phyloP scores from a whole-genome alignment of 1,140 invertebrate genomes.

The Drosophila kanapiae region DNA sequence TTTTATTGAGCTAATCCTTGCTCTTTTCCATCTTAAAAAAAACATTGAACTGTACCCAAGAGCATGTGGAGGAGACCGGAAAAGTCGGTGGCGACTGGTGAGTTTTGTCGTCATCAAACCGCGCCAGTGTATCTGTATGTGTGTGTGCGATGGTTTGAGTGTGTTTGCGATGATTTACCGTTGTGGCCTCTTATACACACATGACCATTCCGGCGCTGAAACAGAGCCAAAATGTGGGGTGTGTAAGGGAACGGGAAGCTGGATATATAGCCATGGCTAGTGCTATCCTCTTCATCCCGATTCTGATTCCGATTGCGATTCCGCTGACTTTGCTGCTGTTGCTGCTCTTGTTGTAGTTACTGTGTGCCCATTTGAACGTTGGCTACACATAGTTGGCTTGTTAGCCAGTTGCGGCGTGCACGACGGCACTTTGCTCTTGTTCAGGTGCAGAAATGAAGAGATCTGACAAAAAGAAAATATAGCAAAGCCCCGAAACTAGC shows the following conservation, averaged over 20 bases:
- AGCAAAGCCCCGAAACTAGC: background rate
- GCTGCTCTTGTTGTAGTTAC: conserved; percentile 37
- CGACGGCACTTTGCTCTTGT: conserved; percentile 68
- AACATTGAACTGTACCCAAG: conserved; percentile 47
- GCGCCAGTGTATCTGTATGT: conserved; percentile 15
- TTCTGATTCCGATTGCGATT: conserved; percentile 55
- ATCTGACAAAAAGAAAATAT: conserved; percentile 4
- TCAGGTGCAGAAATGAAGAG: conserved; percentile 39
- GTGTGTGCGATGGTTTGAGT: conserved; percentile 24
- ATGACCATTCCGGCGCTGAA: conserved; percentile 33
- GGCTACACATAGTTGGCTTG: conserved; percentile 76
- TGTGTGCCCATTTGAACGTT: conserved; percentile 72
- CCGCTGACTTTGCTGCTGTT: conserved; percentile 38
- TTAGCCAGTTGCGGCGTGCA: conserved; percentile 63
- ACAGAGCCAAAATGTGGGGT: conserved; percentile 17
- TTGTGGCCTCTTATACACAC: conserved; percentile 66
- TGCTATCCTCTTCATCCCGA: conserved; percentile 44
- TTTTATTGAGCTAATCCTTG: background rate
- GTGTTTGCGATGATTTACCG: conserved; percentile 71
- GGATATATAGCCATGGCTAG: conserved; percentile 15
- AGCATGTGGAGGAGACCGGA: conserved; percentile 23
- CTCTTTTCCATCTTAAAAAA: conserved; percentile 48
- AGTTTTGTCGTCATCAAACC: conserved; percentile 69
- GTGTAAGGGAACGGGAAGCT: background rate
- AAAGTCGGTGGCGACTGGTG: conserved; percentile 29